Evolutionary conservation across 1,140 invertebrate species (phyloP), one percentile per base, ranked within the genome.

Genomic region (Microplitis demolitor): DNA sequence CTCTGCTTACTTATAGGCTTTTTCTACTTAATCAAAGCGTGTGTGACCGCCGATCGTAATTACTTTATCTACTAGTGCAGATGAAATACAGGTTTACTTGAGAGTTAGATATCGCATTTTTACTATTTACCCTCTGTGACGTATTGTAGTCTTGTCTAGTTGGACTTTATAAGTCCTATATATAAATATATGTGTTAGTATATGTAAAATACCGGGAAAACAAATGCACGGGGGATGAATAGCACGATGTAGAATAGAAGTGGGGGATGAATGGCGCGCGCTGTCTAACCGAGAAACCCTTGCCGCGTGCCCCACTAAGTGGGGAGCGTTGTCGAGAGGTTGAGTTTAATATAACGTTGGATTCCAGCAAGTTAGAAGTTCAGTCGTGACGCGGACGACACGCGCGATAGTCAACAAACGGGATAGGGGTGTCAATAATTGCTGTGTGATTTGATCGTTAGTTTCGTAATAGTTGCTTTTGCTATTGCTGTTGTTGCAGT

Each of bases 341-440:
- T 62, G 35, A 77, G 74, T 76, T 83, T 85, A 83, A 45, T 45
- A 45, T 45, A 83, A 85, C 78, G 79, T 71, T 69, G 74, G 76
- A 76, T 77, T 78, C 75, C 79, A 77, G 72, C 74, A 78, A 80
- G 77, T 77, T 74, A 76, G 74, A 79, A 83, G 73, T 82, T 83
- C 83, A 87, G 85, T 87, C 80, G 80, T 76, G 74, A 83, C 82
- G 85, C 85, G 71, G 66, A 67, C 71, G 85, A 82, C 84, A 83
- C 81, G 83, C 86, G 85, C 77, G 74, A 78, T 78, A 70, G 72
- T 78, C 74, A 74, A 66, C 72, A 34, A 24, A 68, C 53, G 63
- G 34, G 63, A 39, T 6, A 31, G 33, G 35, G 51, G 33, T 69
- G 34, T 11, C 5, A 5, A 45, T 45, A 45, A 45, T 45, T 45